Evolutionary conservation across 1,140 invertebrate species (phyloP), one percentile per base, ranked within the genome.

Genomic region (Eubasilissa regina): DNA sequence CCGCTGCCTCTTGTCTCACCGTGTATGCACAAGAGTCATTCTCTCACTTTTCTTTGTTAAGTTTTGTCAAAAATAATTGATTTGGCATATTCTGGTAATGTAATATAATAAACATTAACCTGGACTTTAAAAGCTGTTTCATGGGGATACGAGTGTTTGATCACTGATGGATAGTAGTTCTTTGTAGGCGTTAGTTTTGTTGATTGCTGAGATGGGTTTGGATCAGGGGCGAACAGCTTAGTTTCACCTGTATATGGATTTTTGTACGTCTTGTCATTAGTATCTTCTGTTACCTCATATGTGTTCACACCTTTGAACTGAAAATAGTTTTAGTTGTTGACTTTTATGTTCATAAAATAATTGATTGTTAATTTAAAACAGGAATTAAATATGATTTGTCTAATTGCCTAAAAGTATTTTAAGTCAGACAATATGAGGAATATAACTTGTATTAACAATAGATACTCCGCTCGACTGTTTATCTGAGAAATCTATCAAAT

Each of bases 251-350:
- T 83, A 80, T 86, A 84, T 60, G 85, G 85, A 81, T 87, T 85
- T 60, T 84, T 80, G 17, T 77, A 76, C 25, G 84, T 85, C 81
- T 88, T 85, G 68, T 87, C 86, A 83, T 86, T 89, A 21, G 86
- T 87, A 43, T 86, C 85, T 84, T 90, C 89, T 11, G 87, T 86
- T 12, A 89, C 89, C 85, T 88, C 87, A 80, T 90, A 90, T 19
- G 58, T 80, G 21, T 82, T 70, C 7, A 70, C 43, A n/a, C 62
- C 60, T 73, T 48, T 53, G 13, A 80, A 60, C 78, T 80, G 35
- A 68, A 70, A 75, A 62, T 12, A 43, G 25, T 45, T 15, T 62
- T 11, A 53, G 9, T 13, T 3, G 8, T 51, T n/a, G n/a, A n/a
- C n/a, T n/a, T n/a, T n/a, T n/a, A n/a, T n/a, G n/a, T n/a, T n/a